Evolutionary conservation across 1,140 invertebrate species (phyloP).

Genomic region (Dreissena polymorpha): DNA sequence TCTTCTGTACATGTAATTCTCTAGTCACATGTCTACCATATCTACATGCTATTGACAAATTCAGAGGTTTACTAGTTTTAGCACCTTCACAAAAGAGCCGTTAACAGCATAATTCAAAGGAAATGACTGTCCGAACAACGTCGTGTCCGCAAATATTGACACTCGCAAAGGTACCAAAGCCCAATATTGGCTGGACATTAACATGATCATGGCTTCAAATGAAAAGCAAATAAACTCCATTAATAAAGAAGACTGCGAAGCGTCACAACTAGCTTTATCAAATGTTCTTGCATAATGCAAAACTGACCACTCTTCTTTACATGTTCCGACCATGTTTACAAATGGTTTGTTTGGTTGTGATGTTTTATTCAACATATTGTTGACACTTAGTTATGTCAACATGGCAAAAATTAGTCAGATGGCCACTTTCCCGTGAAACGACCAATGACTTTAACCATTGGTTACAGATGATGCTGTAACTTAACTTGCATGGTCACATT

Average conservation of each 20-base stretch:
- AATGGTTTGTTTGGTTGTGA: conserved; percentile 19
- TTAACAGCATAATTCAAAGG: too few species aligned
- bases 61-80: too few species aligned
- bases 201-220: conserved; percentile 34
- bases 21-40: too few species aligned
- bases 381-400: conserved; percentile 48
- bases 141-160: conserved; percentile 35
- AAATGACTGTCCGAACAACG: conserved; percentile 25
- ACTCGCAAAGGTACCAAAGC: conserved; percentile 13
- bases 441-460: conserved; percentile 6
- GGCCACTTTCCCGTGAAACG: conserved; percentile 27
- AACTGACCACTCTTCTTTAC: neutral
- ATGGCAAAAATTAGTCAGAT: conserved; percentile 45
- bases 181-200: conserved; percentile 47
- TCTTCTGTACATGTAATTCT: too few species aligned
- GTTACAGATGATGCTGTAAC: too few species aligned
- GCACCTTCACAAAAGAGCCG: too few species aligned
- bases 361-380: conserved; percentile 46
- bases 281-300: conserved; percentile 2
- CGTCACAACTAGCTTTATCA: neutral
- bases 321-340: conserved; percentile 26
- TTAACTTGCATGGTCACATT: too few species aligned
- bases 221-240: conserved; percentile 36
- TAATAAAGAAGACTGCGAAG: conserved; percentile 16
- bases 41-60: too few species aligned